Evolutionary conservation across 2,888 invertebrate species (phyloP), one percentile per base, ranked within the genome.

Genomic region (Lithophane semibrunnea): DNA sequence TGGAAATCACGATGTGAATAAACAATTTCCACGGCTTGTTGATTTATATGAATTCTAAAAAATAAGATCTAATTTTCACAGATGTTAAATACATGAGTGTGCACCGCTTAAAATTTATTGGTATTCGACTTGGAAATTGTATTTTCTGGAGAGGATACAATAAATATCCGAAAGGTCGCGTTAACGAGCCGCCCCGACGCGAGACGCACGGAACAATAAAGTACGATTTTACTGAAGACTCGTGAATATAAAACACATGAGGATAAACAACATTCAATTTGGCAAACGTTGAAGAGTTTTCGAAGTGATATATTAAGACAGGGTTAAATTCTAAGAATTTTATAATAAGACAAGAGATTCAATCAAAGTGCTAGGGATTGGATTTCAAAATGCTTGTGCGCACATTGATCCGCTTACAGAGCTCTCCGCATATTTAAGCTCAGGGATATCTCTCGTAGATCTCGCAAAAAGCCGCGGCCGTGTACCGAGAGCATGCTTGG

Each of bases 91-190:
- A 88, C 75, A 88, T 91, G 90, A 92, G 91, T 92, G 92, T 93
- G 92, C 91, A 91, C 90, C 89, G 88, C 85, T 91, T 92, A 86
- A 92, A 93, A 95, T 94, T 94, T 94, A 95, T 95, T 92, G 90
- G 91, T 90, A 92, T 93, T 94, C 91, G 92, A 94, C 92, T 94
- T 95, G 95, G 95, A 95, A 95, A 96, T 95, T 95, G 95, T 95
- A 94, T 95, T 94, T 95, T 95, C 93, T 95, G 94, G 93, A 93
- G 94, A 95, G 96, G 96, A 96, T 95, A 96, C 94, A 94, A 96
- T 96, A 96, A 96, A 96, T 95, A 95, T 95, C 91, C 92, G 90
- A 95, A 95, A 96, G 95, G 95, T 95, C 95, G 95, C 94, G 95
- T 96, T 96, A 96, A 96, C 96, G 95, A 96, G 95, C 93, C 92